Evolutionary conservation across 2,888 invertebrate species (phyloP).

Genomic region (Dasypolia templi): DNA sequence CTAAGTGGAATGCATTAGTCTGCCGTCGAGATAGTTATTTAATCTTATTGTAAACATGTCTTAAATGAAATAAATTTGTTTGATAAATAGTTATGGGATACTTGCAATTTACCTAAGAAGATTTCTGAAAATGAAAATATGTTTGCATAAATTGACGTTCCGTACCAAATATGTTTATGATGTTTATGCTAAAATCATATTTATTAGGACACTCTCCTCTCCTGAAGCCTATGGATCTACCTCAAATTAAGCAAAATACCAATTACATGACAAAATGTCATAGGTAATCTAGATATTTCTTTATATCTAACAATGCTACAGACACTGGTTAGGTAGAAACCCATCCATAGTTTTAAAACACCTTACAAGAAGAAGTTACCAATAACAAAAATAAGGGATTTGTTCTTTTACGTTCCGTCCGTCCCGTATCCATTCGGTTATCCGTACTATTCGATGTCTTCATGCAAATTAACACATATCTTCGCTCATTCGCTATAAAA

Average conservation of each 20-base stretch:
- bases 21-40: background rate
- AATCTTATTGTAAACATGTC: conserved; percentile 3
- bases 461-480: background rate
- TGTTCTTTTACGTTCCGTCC: too few relatives aligned
- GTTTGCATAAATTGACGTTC: background rate
- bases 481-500: background rate
- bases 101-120: background rate
- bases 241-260: too few relatives aligned
- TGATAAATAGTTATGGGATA: background rate
- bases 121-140: conserved; percentile 2
- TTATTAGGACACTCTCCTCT: background rate
- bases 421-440: background rate
- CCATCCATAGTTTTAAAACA: too few relatives aligned
- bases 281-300: too few relatives aligned
- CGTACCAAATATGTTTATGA: background rate
- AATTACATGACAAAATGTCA: too few relatives aligned
- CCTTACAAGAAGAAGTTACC: too few relatives aligned
- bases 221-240: too few relatives aligned
- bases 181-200: background rate
- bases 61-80: conserved; percentile 7
- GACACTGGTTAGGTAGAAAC: too few relatives aligned
- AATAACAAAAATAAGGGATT: too few relatives aligned
- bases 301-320: too few relatives aligned
- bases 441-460: background rate
- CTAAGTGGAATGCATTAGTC: conserved; percentile 25